Evolutionary conservation across 2,888 invertebrate species (phyloP).

Genomic region (Myathropa florea): DNA sequence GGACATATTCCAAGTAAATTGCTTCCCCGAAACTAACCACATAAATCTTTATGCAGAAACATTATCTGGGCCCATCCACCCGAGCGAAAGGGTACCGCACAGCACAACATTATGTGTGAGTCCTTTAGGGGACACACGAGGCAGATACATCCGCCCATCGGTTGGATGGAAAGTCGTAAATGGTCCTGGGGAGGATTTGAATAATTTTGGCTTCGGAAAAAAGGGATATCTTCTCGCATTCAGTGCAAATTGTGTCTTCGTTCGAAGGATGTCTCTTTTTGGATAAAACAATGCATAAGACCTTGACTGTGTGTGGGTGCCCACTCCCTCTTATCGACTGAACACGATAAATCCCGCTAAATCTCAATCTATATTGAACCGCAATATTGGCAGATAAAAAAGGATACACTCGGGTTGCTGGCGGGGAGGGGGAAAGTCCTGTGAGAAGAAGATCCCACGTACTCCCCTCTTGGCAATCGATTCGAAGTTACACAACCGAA

Average conservation of each 20-base stretch:
- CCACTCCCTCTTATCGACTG: background rate
- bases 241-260: conserved; percentile 27
- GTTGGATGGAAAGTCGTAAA: conserved; percentile 57
- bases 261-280: conserved; percentile 1
- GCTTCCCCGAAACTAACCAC: conserved; percentile 71
- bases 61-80: conserved; percentile 64
- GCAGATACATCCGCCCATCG: background rate
- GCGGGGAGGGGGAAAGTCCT: conserved; percentile 13
- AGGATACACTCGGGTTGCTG: conserved; percentile 23
- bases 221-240: conserved; percentile 30
- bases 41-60: conserved; percentile 70
- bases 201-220: conserved; percentile 53
- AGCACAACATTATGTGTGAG: conserved; percentile 46
- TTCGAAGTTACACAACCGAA: conserved; percentile 38
- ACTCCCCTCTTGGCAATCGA: conserved; percentile 23
- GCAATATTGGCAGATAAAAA: conserved; percentile 62
- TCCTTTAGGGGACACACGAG: too few relatives aligned
- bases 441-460: background rate
- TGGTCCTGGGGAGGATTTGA: conserved; percentile 62
- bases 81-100: conserved; percentile 61
- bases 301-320: background rate
- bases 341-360: conserved; percentile 58
- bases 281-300: conserved; percentile 26
- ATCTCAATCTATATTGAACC: conserved; percentile 55
- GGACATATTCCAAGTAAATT: conserved; percentile 71